Conservation (phyloP, 2,888 invertebrate species). For the Plagodis dolabraria region DNA sequence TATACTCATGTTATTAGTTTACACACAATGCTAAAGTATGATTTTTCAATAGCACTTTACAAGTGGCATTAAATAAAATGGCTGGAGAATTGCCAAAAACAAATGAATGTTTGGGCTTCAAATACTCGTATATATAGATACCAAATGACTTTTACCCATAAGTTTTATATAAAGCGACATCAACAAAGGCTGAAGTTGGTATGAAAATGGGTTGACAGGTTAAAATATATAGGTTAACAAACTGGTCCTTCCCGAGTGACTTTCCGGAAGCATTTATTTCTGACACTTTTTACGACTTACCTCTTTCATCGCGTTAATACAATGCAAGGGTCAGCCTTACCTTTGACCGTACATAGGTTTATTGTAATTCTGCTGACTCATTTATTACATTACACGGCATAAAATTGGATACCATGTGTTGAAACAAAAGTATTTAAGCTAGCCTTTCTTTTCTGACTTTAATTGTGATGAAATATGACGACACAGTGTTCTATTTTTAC, state of each 20-base stretch:
- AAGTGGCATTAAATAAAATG: too few species aligned
- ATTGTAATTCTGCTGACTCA: constrained; percentile 43
- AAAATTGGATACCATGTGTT: constrained; percentile 20
- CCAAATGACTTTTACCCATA: too few species aligned
- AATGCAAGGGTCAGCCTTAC: constrained; percentile 42
- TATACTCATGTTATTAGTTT: too few species aligned
- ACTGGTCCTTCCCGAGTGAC: constrained; percentile 37
- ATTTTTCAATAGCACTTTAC: too few species aligned
- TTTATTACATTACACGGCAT: constrained; percentile 38
- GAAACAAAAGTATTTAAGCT: constrained; percentile 7
- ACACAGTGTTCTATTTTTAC: too few species aligned
- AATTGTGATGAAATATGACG: not conserved
- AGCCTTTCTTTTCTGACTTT: not conserved
- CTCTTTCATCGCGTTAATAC: constrained; percentile 50
- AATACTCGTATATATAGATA: too few species aligned
- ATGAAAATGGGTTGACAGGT: constrained; percentile 30
- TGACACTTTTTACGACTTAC: constrained; percentile 52
- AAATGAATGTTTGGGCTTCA: too few species aligned
- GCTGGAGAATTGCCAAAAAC: too few species aligned
- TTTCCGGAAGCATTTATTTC: constrained; percentile 44
- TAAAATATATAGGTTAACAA: constrained; percentile 55
- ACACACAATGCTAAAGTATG: too few species aligned
- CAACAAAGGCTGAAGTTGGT: constrained; percentile 35
- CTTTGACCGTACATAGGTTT: constrained; percentile 45
- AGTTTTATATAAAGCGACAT: constrained; percentile 27